A percentile compares a stretch with the other conserved stretches of the same genome.
Conservation (phyloP, 1,140 invertebrate genomes). For the Drosophila athabasca region DNA sequence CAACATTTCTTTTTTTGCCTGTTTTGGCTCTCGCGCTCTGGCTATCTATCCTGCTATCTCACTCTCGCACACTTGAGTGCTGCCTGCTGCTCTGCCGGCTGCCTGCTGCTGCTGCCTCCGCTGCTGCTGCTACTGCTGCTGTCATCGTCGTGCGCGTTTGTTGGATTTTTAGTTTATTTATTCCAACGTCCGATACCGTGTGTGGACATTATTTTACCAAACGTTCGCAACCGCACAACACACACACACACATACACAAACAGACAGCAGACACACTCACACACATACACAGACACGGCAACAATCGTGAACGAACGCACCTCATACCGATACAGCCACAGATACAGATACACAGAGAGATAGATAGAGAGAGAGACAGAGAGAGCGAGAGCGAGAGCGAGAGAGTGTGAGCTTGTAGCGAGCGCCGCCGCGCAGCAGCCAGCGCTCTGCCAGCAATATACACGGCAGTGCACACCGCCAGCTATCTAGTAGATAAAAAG, state of each 20-base stretch:
- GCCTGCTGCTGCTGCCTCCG: constrained; percentile 10
- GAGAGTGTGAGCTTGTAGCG: constrained; percentile 9
- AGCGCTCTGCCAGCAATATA: constrained; percentile 52
- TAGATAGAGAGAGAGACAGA: not conserved
- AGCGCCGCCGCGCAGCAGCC: constrained; percentile 52
- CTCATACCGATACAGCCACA: constrained; percentile 15
- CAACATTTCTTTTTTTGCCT: constrained; percentile 8
- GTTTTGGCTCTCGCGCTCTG: constrained; percentile 3
- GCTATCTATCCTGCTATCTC: constrained; percentile 5
- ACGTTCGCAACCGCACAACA: constrained; percentile 70
- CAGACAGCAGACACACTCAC: constrained; percentile 11
- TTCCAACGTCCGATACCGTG: constrained; percentile 76
- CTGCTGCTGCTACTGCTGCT: constrained; percentile 16
- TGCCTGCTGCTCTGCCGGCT: constrained; percentile 3
- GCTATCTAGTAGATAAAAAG: constrained; percentile 80
- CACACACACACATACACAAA: constrained; percentile 16
- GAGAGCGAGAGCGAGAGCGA: not conserved
- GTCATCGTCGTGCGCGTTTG: constrained; percentile 34
- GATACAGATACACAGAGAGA: not conserved
- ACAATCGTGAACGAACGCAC: too few relatives aligned
- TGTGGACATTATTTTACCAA: constrained; percentile 82
- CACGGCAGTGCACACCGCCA: constrained; percentile 64
- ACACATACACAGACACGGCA: constrained; percentile 7
- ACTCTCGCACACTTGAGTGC: constrained; percentile 7
- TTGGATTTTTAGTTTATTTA: constrained; percentile 75